phyloP scores from a whole-genome alignment of 2,888 invertebrate species.

The Hypselothyrea guttata region DNA sequence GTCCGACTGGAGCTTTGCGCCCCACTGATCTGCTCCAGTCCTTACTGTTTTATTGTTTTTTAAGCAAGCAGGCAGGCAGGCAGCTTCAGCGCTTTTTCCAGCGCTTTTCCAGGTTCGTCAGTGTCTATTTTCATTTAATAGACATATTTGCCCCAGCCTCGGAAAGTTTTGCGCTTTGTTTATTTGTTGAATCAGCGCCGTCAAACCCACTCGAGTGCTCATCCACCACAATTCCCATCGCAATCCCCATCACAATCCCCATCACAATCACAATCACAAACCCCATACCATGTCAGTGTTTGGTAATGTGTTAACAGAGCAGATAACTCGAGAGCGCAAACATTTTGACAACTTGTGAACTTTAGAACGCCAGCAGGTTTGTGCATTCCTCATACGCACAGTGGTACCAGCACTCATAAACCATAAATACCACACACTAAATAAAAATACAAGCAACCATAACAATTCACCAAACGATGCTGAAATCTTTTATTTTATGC shows the following conservation, averaged over 20 bases:
- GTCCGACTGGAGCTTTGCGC: too few species aligned
- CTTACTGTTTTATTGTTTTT: conserved; percentile 75
- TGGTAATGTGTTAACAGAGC: conserved; percentile 66
- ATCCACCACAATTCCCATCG: not conserved
- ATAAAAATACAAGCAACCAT: conserved; percentile 21
- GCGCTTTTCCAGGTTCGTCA: conserved; percentile 52
- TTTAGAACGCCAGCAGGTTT: conserved; percentile 64
- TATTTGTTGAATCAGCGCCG: conserved; percentile 75
- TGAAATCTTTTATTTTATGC: conserved; percentile 41
- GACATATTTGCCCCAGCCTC: conserved; percentile 57
- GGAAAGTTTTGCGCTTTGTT: conserved; percentile 62
- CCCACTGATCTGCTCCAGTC: too few species aligned
- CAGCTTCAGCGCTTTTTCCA: not conserved
- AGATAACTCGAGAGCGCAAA: conserved; percentile 67
- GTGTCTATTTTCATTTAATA: conserved; percentile 73
- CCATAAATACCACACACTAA: conserved; percentile 60
- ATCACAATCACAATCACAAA: conserved; percentile 11
- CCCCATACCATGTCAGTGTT: conserved; percentile 49
- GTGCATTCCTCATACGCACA: conserved; percentile 31
- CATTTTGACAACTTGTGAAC: conserved; percentile 80
- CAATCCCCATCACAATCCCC: conserved; percentile 2
- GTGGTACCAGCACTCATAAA: conserved; percentile 48
- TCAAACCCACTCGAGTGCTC: conserved; percentile 55
- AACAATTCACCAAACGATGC: conserved; percentile 40
- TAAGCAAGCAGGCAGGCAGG: conserved; percentile 47